Conservation (phyloP, 2,113 vertebrate genomes). For the Xenopus borealis region DNA sequence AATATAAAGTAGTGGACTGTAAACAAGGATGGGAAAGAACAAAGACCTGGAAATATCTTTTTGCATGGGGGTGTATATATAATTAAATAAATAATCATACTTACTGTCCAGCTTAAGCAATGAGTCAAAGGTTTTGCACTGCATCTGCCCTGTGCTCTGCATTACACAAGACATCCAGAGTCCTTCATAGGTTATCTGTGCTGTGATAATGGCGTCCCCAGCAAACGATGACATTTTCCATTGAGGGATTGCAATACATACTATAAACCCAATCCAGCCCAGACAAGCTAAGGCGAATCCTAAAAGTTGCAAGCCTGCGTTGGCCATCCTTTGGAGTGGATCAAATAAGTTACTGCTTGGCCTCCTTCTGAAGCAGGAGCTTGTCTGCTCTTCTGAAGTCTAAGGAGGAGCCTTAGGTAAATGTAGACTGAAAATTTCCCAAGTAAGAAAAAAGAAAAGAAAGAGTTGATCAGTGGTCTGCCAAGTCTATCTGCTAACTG, state of each 20-base stretch:
- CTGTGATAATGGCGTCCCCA: conserved; percentile 80
- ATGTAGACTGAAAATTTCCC: background rate
- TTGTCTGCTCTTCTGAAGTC: background rate
- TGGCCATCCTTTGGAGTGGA: conserved; percentile 68
- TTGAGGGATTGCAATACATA: conserved; percentile 78
- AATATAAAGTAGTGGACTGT: too few relatives aligned
- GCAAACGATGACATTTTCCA: conserved; percentile 81
- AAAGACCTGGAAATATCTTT: too few relatives aligned
- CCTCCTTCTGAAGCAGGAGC: background rate
- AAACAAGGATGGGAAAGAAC: too few relatives aligned
- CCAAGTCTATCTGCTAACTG: conserved; percentile 13
- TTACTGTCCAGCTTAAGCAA: conserved; percentile 80
- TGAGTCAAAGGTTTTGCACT: conserved; percentile 74
- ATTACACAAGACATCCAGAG: conserved; percentile 84
- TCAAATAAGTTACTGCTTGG: background rate
- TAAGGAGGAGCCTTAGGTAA: background rate
- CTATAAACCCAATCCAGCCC: conserved; percentile 71
- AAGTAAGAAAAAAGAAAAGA: background rate
- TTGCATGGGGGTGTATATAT: too few relatives aligned
- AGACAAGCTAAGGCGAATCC: conserved; percentile 76
- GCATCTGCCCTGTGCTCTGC: conserved; percentile 77
- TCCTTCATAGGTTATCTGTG: conserved; percentile 82
- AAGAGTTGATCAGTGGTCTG: background rate
- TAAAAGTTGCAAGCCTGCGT: conserved; percentile 76
- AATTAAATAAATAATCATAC: conserved; percentile 34